Base-by-base conservation (phyloP, 2,888 invertebrate genomes). In the Anodontia alba region DNA sequence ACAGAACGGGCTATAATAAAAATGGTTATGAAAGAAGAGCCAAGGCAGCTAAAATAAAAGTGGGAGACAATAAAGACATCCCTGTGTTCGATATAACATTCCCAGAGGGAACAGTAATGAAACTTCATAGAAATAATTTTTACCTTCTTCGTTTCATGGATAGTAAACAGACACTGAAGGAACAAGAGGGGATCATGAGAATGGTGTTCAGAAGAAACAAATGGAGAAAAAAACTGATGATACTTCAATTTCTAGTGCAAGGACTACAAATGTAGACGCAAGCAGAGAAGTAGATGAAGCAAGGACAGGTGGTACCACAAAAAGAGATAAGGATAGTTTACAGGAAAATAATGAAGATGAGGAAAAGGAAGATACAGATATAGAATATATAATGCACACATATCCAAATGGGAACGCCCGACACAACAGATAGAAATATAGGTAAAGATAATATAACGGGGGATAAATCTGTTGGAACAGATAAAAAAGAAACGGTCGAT, bases 81-180 rank as follows among this genome's bases (percentile, higher is more conserved):
- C 72, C 72, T 33, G 72, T 72, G 2, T 72, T 23, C 54, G 42
- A 33, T 31, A 54, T 54, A 49, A 54, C 10, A 20, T 23, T 31
- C 29, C 36, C 26, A 7, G 49, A 15, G 15, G 79, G 79, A 29
- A 62, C 31, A 42, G 54, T n/a, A 26, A 33, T 76, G 33, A 76
- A 33, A 3, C 43, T 80, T n/a, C 81, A 82, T 49, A 33, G 81
- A n/a, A 68, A 76, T 51, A 51, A 31, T 72, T 38, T 43, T 69
- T 36, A 17, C 33, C n/a, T 29, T 36, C n/a, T 43, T 42, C 23
- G 36, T 42, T 2, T 12, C 29, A n/a, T 33, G 38, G 38, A 23
- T 10, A 54, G 31, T 43, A n/a, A 54, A 42, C 26, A 7, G 31
- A 12, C 26, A 72, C 20, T n/a, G n/a, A n/a, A n/a, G n/a, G n/a